Evolutionary conservation across 2,888 invertebrate species (phyloP).

Genomic region (Eupithecia inturbata): DNA sequence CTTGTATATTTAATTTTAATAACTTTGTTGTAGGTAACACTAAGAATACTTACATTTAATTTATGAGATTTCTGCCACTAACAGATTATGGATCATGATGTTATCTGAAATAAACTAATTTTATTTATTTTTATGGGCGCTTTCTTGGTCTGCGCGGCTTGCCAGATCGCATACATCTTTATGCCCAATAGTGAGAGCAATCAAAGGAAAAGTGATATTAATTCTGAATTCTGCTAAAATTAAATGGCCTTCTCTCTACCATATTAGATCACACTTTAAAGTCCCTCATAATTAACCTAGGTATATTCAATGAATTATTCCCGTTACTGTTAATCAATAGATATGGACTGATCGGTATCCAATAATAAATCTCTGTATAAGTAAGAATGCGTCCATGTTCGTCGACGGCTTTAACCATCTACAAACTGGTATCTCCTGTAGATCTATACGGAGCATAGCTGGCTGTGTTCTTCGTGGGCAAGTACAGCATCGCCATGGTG

Average conservation of each 20-base stretch:
- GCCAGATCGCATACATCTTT: constrained; percentile 84
- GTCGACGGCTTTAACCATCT: background rate
- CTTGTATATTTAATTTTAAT: too few relatives aligned
- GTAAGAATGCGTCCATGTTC: background rate
- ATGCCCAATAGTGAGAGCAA: constrained; percentile 72
- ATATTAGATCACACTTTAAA: background rate
- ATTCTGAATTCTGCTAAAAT: background rate
- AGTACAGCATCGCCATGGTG: constrained; percentile 84
- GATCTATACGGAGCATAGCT: constrained; percentile 55
- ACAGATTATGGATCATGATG: too few relatives aligned
- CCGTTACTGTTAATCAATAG: background rate
- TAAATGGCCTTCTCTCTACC: too few relatives aligned
- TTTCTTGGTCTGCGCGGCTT: constrained; percentile 83
- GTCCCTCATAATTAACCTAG: background rate
- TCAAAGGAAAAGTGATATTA: background rate
- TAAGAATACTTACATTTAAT: too few relatives aligned
- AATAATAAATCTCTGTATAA: background rate
- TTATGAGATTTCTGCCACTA: too few relatives aligned
- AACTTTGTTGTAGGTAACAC: too few relatives aligned
- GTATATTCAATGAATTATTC: background rate
- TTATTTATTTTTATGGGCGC: too few relatives aligned
- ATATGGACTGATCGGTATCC: background rate
- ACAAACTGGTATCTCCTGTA: constrained; percentile 29
- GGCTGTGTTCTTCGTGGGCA: constrained; percentile 83
- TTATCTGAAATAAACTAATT: too few relatives aligned